Percentiles rank a stretch among this genome's conserved stretches.
Evolutionary conservation across 2,797 vertebrate genomes (phyloP).

Genomic region (Acanthis flammea): DNA sequence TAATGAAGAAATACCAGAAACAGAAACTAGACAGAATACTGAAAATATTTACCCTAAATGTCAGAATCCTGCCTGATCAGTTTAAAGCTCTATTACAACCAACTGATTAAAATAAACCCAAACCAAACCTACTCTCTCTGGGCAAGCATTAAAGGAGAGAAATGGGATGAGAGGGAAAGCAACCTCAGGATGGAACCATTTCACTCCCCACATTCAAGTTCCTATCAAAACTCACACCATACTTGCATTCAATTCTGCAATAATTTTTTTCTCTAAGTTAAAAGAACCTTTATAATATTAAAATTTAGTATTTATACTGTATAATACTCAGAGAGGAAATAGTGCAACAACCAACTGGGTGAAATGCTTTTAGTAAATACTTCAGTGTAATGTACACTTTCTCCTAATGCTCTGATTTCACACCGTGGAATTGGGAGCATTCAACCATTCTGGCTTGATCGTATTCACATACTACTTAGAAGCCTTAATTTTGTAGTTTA

Average conservation of each 20-base stretch:
- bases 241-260: neutral
- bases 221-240: neutral
- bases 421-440: rapidly evolving
- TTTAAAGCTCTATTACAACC: neutral
- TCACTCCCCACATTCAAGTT: neutral
- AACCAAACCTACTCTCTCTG: neutral
- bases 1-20: neutral
- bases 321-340: neutral
- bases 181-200: neutral
- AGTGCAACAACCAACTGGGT: too few species aligned
- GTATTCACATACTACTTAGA: neutral
- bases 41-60: neutral
- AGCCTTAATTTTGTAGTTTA: neutral
- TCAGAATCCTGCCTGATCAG: neutral
- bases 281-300: neutral
- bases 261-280: neutral
- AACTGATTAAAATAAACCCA: neutral
- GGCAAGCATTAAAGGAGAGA: neutral
- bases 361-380: too few species aligned
- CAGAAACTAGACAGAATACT: neutral
- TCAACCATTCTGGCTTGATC: neutral
- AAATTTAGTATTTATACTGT: neutral
- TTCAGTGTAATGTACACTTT: neutral
- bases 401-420: neutral
- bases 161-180: neutral